A percentile compares a stretch with the other conserved stretches of the same genome.
phyloP scores from a whole-genome alignment of 30 jellyfish, hydroid and myxozoan species.

The Morbakka virulenta region DNA sequence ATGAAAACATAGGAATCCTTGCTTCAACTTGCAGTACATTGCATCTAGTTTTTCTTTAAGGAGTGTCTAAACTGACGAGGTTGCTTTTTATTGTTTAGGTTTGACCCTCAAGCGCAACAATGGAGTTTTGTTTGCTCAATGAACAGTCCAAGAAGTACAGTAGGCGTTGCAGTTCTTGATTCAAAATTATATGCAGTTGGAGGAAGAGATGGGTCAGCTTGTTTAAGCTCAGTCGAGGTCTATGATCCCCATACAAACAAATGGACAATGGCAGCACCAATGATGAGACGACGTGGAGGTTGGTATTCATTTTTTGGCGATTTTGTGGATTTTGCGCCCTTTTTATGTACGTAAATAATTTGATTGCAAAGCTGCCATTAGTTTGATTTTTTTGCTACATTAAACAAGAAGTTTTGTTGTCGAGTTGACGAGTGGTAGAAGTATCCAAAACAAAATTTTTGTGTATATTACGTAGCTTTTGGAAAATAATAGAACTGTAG shows the following conservation, averaged over 20 bases:
- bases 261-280: conserved; percentile 98
- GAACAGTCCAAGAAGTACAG: conserved; percentile 93
- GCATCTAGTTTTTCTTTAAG: no score
- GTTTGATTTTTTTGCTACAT: background rate
- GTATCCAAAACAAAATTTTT: no score
- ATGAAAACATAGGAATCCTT: no score
- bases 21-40: no score
- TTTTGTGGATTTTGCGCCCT: background rate
- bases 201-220: conserved; percentile 95
- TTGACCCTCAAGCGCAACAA: conserved; percentile 81
- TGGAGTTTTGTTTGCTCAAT: conserved; percentile 93
- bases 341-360: background rate
- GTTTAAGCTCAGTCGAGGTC: conserved; percentile 95
- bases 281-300: conserved; percentile 97
- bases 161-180: conserved; percentile 86
- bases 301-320: background rate
- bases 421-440: no score
- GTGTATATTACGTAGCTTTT: no score
- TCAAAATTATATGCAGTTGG: conserved; percentile 90
- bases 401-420: no score
- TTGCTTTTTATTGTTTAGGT: conserved; percentile 27
- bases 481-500: no score
- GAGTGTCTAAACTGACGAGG: background rate
- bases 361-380: background rate
- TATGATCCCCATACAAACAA: conserved; percentile 91